Conservation (phyloP, 2,888 invertebrate species). For the Thereva nobilitata region DNA sequence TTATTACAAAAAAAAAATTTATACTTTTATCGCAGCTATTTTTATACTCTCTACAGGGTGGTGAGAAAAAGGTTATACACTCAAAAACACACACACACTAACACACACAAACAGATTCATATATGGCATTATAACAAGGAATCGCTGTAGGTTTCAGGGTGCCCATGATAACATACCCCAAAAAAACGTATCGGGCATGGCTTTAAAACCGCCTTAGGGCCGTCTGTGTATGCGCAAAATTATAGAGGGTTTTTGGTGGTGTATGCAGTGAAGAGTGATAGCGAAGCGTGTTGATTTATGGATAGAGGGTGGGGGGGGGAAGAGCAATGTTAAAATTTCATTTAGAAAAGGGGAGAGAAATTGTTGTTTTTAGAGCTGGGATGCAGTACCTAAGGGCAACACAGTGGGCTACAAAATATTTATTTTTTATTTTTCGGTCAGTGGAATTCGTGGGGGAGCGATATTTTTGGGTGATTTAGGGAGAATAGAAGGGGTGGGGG, state of each 20-base stretch:
- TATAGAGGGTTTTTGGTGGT: not conserved
- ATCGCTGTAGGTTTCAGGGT: too few species aligned
- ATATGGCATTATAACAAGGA: too few species aligned
- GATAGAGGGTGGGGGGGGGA: conserved; percentile 7
- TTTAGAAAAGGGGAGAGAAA: conserved; percentile 2
- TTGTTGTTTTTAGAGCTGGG: too few species aligned
- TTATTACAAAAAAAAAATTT: conserved; percentile 14
- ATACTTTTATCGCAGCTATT: conserved; percentile 7
- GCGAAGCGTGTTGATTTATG: conserved; percentile 40
- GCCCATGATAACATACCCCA: not conserved
- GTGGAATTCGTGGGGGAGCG: too few species aligned
- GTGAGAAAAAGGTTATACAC: conserved; percentile 29
- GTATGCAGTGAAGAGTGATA: conserved; percentile 36
- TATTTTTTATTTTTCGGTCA: too few species aligned
- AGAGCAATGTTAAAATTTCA: conserved; percentile 27
- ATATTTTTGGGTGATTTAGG: too few species aligned
- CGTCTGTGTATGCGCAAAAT: conserved; percentile 6
- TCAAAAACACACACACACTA: conserved; percentile 11
- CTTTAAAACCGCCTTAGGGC: not conserved
- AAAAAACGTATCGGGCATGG: not conserved
- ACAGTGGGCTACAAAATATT: too few species aligned
- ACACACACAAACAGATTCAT: conserved; percentile 5
- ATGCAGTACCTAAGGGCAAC: too few species aligned
- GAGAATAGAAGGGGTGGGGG: too few species aligned
- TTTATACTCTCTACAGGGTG: conserved; percentile 14